Percentiles rank a stretch among this genome's conserved stretches.
phyloP scores from a whole-genome alignment of 2,113 vertebrate genomes.

The Balaenoptera acutorostrata region DNA sequence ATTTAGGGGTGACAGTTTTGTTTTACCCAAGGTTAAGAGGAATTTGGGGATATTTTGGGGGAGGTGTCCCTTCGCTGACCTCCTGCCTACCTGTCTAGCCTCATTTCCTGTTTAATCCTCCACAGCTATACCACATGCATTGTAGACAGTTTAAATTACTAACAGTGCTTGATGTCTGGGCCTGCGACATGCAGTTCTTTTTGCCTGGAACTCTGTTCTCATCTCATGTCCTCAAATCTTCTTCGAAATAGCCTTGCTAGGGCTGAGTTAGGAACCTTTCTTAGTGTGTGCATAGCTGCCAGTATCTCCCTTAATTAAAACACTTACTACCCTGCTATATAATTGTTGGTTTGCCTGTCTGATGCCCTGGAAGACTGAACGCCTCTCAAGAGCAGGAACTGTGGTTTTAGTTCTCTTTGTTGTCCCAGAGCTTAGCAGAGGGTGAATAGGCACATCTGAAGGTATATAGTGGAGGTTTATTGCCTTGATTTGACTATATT shows the following conservation, averaged over 20 bases:
- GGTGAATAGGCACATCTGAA: not conserved
- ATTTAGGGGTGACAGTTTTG: not conserved
- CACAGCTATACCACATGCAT: not conserved
- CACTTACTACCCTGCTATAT: not conserved
- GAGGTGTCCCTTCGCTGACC: not conserved
- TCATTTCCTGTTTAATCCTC: not conserved
- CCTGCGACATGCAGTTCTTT: not conserved
- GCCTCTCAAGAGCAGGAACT: not conserved
- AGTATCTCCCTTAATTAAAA: not conserved
- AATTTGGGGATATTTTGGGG: not conserved
- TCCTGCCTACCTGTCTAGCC: not conserved
- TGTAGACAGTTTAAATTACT: not conserved
- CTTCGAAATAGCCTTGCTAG: not conserved
- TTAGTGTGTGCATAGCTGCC: not conserved
- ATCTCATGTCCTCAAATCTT: not conserved
- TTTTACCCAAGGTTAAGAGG: constrained; percentile 17
- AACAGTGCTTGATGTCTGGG: not conserved
- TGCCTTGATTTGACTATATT: not conserved
- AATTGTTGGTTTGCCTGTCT: not conserved
- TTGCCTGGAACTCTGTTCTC: not conserved
- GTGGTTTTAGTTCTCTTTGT: not conserved
- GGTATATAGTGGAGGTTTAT: not conserved
- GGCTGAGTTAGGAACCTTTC: not conserved
- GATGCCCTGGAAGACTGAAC: not conserved
- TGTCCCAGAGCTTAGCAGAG: not conserved